phyloP scores from a whole-genome alignment of 2,888 invertebrate species.

The Druceiella hillmani region DNA sequence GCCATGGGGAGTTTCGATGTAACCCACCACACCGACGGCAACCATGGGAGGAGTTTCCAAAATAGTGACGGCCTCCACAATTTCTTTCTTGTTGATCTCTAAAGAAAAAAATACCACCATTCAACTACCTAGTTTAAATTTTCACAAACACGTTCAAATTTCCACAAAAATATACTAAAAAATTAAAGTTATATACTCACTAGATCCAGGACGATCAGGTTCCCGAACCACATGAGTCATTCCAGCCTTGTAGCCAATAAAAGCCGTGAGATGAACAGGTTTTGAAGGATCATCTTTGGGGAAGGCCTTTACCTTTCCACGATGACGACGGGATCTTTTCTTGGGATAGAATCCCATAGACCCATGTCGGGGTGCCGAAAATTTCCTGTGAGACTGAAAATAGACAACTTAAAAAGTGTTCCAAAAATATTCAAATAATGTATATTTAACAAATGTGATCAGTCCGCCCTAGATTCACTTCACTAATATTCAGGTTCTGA shows the following conservation, averaged over 20 bases:
- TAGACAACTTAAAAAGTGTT: conserved; percentile 7
- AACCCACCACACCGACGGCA: conserved; percentile 95
- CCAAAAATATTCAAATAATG: conserved; percentile 2
- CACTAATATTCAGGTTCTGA: conserved; percentile 60
- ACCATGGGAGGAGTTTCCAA: conserved; percentile 98
- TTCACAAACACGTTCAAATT: not conserved
- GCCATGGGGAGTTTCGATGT: conserved; percentile 98
- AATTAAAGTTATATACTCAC: conserved; percentile 60
- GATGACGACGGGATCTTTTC: conserved; percentile 92
- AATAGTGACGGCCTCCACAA: conserved; percentile 98
- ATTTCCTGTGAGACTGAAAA: conserved; percentile 97
- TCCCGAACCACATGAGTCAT: conserved; percentile 99
- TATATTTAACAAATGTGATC: conserved; percentile 32
- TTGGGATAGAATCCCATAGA: conserved; percentile 99
- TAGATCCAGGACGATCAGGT: conserved; percentile 97
- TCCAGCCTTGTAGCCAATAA: conserved; percentile 98
- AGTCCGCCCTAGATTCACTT: conserved; percentile 75
- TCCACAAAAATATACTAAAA: not conserved
- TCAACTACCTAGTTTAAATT: conserved; percentile 10
- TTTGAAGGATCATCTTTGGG: conserved; percentile 96
- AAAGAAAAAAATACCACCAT: no score
- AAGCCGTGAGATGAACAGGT: conserved; percentile 96
- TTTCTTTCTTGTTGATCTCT: conserved; percentile 99
- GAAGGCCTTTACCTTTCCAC: conserved; percentile 99
- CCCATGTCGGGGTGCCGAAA: conserved; percentile 99